Evolutionary conservation across 2,888 invertebrate species (phyloP), one percentile per base, ranked within the genome.

Genomic region (Drosophila monieri): DNA sequence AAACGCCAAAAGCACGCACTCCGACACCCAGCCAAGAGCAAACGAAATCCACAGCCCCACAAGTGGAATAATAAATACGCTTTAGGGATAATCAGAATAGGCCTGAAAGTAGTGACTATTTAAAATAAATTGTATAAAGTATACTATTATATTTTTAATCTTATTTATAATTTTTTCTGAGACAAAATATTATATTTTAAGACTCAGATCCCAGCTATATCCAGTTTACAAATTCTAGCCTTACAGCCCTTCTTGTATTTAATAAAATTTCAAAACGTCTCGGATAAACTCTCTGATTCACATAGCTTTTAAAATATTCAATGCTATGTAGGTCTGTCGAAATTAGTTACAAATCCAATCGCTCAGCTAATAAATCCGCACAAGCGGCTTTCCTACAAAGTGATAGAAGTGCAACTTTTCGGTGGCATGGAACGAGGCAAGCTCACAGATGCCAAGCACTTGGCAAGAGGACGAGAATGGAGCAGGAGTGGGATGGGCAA

Each of bases 1-100:
- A 88, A 80, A 78, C 66, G 85, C 73, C 76, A 81, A 72, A 68
- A 72, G 60, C 76, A 83, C 71, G 71, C 84, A 86, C 56, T 58
- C 73, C 60, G 49, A 54, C 79, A 68, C 58, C 54, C 64, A 35
- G 27, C 25, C 47, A 47, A 67, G 51, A 53, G 44, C 35, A 49
- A 47, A 44, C 41, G 35, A 39, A 44, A 15, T 52, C 47, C 47
- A 48, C 30, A 44, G 27, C 15, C 30, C 9, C 6, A 1, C 12
- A 25, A 47, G 14, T 12, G 39, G 68, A 25, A 8, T 3, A 3
- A 1, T 6, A 23, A 2, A 67, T 47, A 47, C 65, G n/a, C 69
- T 68, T 35, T 9, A 30, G 37, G 37, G 10, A 41, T 5, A 43
- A 10, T 21, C 1, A 43, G 9, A 5, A 12, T 27, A 27, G 3